phyloP scores from a whole-genome alignment of 2,888 invertebrate genomes.

The Oligia strigilis region DNA sequence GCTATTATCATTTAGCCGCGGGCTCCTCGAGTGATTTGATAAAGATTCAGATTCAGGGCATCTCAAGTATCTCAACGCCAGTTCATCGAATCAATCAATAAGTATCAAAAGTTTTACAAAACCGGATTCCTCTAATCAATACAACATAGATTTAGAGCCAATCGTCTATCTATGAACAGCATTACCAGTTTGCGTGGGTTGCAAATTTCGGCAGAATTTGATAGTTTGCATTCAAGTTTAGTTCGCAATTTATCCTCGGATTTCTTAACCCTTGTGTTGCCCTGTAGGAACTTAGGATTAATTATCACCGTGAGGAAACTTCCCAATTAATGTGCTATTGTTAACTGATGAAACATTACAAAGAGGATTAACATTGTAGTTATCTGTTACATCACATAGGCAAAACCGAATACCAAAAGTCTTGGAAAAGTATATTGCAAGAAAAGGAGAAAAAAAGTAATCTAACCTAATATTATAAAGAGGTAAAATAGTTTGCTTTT shows the following conservation, averaged over 20 bases:
- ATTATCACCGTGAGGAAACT: slow-evolving; percentile 28
- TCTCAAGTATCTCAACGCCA: background rate
- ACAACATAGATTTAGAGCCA: slow-evolving; percentile 5
- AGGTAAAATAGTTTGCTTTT: background rate
- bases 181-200: background rate
- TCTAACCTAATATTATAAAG: background rate
- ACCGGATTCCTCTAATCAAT: background rate
- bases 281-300: background rate
- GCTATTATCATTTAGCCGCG: too few species aligned
- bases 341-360: slow-evolving; percentile 41
- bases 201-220: slow-evolving; percentile 8
- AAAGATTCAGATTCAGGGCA: too few species aligned
- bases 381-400: slow-evolving; percentile 7
- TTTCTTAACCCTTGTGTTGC: slow-evolving; percentile 10
- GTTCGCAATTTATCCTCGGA: background rate
- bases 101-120: background rate
- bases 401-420: background rate
- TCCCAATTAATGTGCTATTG: slow-evolving; percentile 34
- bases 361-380: slow-evolving; percentile 5
- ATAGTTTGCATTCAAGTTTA: slow-evolving; percentile 17
- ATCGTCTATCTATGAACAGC: background rate
- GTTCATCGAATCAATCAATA: background rate
- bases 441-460: background rate
- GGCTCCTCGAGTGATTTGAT: too few species aligned
- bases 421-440: background rate